phyloP scores from a whole-genome alignment of 2,113 vertebrate species.

The Sarotherodon lohbergeri region DNA sequence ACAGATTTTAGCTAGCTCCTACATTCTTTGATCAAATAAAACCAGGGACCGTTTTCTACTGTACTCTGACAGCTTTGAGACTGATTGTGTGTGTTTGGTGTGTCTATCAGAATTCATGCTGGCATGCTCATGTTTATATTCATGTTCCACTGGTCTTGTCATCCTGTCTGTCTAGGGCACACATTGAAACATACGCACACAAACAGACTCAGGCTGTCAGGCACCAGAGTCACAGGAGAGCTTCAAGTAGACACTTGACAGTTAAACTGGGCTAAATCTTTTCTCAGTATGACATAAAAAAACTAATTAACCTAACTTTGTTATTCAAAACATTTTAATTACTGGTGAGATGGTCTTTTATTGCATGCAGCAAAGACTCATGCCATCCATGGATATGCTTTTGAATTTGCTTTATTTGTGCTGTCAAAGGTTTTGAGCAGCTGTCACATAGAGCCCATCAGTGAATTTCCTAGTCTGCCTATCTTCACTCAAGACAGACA shows the following conservation, averaged over 20 bases:
- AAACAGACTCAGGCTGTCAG: not conserved
- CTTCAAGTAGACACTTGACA: not conserved
- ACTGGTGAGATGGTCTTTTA: not conserved
- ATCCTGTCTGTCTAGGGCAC: not conserved
- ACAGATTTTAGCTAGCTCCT: not conserved
- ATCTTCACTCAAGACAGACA: not conserved
- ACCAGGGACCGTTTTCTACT: not conserved
- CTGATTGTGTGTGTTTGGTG: not conserved
- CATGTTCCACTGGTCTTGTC: constrained; percentile 2
- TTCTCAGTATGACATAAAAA: not conserved
- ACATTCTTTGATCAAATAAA: not conserved
- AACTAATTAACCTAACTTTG: not conserved
- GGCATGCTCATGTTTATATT: constrained; percentile 23
- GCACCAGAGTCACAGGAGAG: not conserved
- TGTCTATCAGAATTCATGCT: not conserved
- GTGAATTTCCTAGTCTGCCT: not conserved
- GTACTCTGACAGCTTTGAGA: not conserved
- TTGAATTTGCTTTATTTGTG: not conserved
- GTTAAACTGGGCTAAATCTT: not conserved
- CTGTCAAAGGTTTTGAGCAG: not conserved
- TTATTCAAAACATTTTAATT: not conserved
- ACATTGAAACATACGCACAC: not conserved
- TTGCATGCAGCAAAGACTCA: not conserved
- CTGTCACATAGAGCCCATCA: not conserved
- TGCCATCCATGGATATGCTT: not conserved